These are phyloP conservation scores for Cepphus grylle DNA, from an alignment of 2,113 vertebrate species.

Conservation along the genomic window DNA sequence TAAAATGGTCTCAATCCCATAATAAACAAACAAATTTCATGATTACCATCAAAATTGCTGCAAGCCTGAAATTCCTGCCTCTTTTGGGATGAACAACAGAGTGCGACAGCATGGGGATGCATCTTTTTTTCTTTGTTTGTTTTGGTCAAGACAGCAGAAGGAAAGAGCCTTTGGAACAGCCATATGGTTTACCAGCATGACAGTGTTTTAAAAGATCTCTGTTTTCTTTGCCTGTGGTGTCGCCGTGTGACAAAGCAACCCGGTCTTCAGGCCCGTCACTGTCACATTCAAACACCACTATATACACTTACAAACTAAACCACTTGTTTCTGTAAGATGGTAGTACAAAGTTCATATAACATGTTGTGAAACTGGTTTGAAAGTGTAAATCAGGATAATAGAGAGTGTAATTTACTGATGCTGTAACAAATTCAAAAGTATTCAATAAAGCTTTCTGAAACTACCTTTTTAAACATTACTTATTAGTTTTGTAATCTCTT, in stretches of 20 bases:
- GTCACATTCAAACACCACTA: background rate
- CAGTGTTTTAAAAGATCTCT: background rate
- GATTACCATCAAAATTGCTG: background rate
- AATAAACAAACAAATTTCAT: background rate
- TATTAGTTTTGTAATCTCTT: background rate
- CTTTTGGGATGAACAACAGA: background rate
- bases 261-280: background rate
- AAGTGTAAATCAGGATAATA: background rate
- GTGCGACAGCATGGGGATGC: background rate
- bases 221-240: background rate
- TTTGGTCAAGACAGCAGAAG: background rate
- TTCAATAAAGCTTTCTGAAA: slow-evolving; percentile 44
- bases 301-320: background rate
- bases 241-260: background rate
- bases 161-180: background rate
- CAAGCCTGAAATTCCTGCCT: background rate
- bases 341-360: background rate
- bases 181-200: background rate
- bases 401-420: background rate
- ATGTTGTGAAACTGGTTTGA: background rate
- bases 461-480: background rate
- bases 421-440: background rate
- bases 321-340: background rate
- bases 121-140: background rate
- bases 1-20: background rate